Evolutionary conservation across 2,888 invertebrate species (phyloP).

Genomic region (Adelphocoris suturalis): DNA sequence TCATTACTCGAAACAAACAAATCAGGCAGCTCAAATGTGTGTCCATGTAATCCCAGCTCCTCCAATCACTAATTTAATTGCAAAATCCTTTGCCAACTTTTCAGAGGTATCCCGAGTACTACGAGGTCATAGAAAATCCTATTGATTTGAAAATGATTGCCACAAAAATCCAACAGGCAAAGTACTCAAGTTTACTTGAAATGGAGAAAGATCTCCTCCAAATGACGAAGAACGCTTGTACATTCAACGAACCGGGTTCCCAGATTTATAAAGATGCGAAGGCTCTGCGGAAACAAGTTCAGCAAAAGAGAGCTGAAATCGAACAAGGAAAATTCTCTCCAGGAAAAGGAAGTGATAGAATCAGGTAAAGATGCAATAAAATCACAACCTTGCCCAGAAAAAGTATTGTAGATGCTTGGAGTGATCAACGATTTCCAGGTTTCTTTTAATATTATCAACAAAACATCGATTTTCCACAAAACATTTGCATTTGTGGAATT

Average conservation of each 20-base stretch:
- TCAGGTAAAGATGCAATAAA: slow-evolving; percentile 79
- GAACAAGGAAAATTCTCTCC: slow-evolving; percentile 84
- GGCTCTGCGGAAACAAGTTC: slow-evolving; percentile 88
- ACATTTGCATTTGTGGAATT: no score
- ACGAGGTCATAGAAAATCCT: slow-evolving; percentile 94
- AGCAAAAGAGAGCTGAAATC: slow-evolving; percentile 85
- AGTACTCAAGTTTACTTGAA: slow-evolving; percentile 89
- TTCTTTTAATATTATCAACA: no score
- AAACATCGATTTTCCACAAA: no score
- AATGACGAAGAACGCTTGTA: slow-evolving; percentile 96
- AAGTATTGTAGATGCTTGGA: background rate
- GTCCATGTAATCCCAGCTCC: no score
- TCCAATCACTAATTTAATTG: no score
- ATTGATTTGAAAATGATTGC: slow-evolving; percentile 97
- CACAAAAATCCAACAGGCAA: slow-evolving; percentile 90
- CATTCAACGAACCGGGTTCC: slow-evolving; percentile 97
- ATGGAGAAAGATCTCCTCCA: slow-evolving; percentile 93
- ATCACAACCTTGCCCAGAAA: background rate
- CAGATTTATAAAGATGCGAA: slow-evolving; percentile 98
- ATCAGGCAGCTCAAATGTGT: no score
- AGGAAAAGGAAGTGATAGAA: slow-evolving; percentile 86
- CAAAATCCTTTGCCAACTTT: slow-evolving; percentile 64
- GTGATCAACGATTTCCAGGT: no score
- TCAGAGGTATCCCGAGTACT: slow-evolving; percentile 95
- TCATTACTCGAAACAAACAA: no score